These are phyloP conservation scores for Atrichornis clamosus DNA, from an alignment of 2,113 vertebrate genomes.

Conservation along the genomic window DNA sequence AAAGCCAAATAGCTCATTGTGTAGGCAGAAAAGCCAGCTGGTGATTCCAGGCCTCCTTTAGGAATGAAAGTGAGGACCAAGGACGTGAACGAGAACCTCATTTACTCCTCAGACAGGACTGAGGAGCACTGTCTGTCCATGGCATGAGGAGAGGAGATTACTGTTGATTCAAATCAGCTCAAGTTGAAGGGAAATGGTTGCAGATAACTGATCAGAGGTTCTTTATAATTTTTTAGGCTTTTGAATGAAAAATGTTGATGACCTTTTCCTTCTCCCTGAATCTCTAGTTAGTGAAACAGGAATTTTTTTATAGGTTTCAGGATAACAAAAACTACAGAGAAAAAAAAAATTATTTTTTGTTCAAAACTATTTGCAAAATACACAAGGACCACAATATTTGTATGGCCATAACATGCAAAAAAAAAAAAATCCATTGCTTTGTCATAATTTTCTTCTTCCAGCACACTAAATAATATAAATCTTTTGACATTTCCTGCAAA, in stretches of 20 bases:
- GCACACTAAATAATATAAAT: neutral
- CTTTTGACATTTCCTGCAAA: neutral
- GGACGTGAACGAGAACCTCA: neutral
- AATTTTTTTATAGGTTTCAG: neutral
- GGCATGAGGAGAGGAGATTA: neutral
- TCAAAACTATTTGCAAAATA: neutral
- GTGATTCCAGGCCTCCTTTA: neutral
- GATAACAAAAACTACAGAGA: neutral
- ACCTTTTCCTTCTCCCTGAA: neutral
- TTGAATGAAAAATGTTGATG: neutral
- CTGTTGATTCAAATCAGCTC: neutral
- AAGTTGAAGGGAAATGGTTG: neutral
- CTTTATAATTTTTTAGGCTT: neutral
- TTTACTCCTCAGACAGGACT: neutral
- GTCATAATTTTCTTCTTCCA: neutral
- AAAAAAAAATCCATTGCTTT: neutral
- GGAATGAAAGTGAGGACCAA: neutral
- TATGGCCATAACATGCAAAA: neutral
- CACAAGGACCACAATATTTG: neutral
- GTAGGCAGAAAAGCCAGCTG: neutral
- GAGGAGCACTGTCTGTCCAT: fast-evolving
- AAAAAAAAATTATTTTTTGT: neutral
- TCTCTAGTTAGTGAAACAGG: neutral
- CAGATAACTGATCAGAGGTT: neutral
- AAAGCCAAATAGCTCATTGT: neutral